phyloP scores from a whole-genome alignment of 2,888 invertebrate species.

The Ichneumoninae sp. region DNA sequence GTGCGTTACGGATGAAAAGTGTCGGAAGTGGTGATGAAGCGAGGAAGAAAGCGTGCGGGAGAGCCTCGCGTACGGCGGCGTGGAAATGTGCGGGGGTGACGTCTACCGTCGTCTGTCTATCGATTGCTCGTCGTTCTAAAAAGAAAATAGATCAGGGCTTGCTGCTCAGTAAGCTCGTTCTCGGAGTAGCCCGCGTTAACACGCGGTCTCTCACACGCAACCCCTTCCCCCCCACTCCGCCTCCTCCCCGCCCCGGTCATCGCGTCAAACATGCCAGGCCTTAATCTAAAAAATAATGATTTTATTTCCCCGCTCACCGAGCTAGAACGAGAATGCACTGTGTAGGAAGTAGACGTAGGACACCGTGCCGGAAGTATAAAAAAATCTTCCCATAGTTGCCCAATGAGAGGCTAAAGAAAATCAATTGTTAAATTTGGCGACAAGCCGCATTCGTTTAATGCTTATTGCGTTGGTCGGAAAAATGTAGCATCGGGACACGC shows the following conservation, averaged over 20 bases:
- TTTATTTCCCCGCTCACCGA: constrained; percentile 14
- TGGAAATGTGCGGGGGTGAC: constrained; percentile 33
- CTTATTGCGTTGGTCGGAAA: constrained; percentile 39
- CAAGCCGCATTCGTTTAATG: constrained; percentile 24
- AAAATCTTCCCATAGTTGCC: constrained; percentile 16
- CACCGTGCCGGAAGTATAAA: neutral
- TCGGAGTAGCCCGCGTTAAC: constrained; percentile 49
- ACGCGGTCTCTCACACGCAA: constrained; percentile 52
- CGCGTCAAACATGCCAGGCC: constrained; percentile 28
- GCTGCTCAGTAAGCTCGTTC: constrained; percentile 31
- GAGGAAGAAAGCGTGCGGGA: constrained; percentile 32
- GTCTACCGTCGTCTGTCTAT: constrained; percentile 65
- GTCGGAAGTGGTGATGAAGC: constrained; percentile 37
- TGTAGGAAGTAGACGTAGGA: constrained; percentile 3
- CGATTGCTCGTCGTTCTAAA: constrained; percentile 71
- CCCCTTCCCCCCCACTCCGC: neutral
- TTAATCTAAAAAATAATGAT: constrained; percentile 18
- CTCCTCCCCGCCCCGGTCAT: constrained; percentile 3
- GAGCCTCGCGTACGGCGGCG: constrained; percentile 31
- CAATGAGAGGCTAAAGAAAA: neutral
- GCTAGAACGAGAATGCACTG: neutral
- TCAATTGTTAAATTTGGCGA: neutral
- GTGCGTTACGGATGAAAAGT: constrained; percentile 32
- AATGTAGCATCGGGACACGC: constrained; percentile 97
- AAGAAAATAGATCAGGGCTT: constrained; percentile 74